Base-by-base conservation (phyloP, 2,888 invertebrate genomes). In the Adelphocoris suturalis region DNA sequence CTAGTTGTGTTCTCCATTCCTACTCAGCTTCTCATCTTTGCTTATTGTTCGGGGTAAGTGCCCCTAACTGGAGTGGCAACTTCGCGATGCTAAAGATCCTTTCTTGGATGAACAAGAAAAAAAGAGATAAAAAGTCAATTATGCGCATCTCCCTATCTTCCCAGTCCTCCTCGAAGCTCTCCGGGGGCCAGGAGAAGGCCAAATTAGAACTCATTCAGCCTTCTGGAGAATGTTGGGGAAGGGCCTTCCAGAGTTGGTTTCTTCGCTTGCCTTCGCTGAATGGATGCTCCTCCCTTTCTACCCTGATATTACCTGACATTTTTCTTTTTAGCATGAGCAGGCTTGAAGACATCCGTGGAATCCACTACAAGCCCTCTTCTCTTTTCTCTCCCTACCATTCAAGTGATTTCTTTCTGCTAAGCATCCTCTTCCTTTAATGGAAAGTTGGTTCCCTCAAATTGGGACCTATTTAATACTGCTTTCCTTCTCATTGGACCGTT, bases 231-330 rank as follows among this genome's bases (percentile, higher is more conserved):
- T 78, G 78, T 78, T 47, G 78, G n/a, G 37, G 78, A 47, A 78
- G 46, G 46, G 46, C 78, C 37, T 78, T 68, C 68, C 68, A 68
- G 68, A 68, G 23, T 68, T 68, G 68, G 68, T 68, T 68, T 68
- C 68, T 68, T 68, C 68, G 68, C 68, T 68, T 68, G 68, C 37
- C 46, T 48, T 47, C 16, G 52, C 82, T 55, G 82, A 55, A 52
- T 82, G 82, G 55, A 52, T 47, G 52, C 52, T 47, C 23, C 82
- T 48, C 47, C 47, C 28, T 52, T 68, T 68, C 68, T 68, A 68
- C 68, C 27, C 68, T 28, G 85, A 61, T 86, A 86, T 86, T 86
- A 86, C 85, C 85, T 86, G 57, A 61, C 85, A 86, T 86, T 86
- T 82, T 82, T 61, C 85, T 86, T 86, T 57, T 61, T 68, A 86